Conservation (phyloP, 2,113 vertebrate species). For the Poeciliopsis turrubarensis region DNA sequence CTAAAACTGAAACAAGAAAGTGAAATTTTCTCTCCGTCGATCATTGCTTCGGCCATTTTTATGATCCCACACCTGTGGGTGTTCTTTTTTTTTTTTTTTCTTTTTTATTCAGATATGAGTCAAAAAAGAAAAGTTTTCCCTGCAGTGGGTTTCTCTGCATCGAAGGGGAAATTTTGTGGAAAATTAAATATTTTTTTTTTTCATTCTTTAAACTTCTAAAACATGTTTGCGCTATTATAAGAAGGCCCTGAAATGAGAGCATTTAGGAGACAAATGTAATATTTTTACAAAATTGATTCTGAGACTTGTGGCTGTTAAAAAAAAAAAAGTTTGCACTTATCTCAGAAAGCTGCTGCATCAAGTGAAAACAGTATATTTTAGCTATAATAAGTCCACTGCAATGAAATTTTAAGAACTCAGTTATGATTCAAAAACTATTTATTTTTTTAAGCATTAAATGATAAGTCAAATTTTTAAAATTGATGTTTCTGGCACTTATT, state of each 20-base stretch:
- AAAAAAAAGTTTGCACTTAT: background rate
- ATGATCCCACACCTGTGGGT: slow-evolving; percentile 37
- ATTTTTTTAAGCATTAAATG: background rate
- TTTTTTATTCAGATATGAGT: slow-evolving; percentile 31
- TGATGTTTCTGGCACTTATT: background rate
- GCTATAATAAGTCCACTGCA: background rate
- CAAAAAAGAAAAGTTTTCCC: slow-evolving; percentile 26
- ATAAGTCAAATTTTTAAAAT: no score
- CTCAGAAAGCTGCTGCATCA: background rate
- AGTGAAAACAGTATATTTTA: background rate
- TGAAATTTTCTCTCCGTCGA: slow-evolving; percentile 9
- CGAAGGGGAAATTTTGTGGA: slow-evolving; percentile 8
- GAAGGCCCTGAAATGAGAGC: background rate
- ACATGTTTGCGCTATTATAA: background rate
- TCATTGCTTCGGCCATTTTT: background rate
- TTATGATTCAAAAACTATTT: background rate
- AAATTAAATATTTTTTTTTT: background rate
- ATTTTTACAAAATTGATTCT: background rate
- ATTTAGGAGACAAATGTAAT: background rate
- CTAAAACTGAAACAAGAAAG: slow-evolving; percentile 49
- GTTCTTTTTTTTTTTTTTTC: background rate
- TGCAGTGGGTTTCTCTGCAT: slow-evolving; percentile 23
- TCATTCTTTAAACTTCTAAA: no score
- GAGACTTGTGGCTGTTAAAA: no score
- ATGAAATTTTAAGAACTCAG: no score